phyloP scores from a whole-genome alignment of 2,888 invertebrate species.

The Calameuta idolon region DNA sequence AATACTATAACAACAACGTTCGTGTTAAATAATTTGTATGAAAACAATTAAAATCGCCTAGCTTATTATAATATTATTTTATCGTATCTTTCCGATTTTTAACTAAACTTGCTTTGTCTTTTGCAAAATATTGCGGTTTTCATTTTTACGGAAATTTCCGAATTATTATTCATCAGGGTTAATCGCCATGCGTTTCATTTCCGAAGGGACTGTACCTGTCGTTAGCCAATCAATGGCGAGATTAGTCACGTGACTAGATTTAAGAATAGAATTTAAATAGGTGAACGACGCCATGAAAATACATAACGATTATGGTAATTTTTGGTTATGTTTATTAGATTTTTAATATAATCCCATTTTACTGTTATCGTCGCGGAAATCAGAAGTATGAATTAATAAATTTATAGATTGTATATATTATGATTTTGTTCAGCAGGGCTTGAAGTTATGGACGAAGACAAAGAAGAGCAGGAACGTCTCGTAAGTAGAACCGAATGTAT shows the following conservation, averaged over 20 bases:
- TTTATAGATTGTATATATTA: neutral
- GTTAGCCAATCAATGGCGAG: neutral
- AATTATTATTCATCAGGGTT: neutral
- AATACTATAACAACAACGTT: neutral
- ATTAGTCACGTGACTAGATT: neutral
- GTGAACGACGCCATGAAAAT: neutral
- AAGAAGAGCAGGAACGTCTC: constrained; percentile 1
- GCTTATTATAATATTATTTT: neutral
- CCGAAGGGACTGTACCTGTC: neutral
- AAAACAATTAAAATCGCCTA: neutral
- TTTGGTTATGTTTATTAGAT: neutral
- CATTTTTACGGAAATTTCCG: neutral
- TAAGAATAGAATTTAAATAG: neutral
- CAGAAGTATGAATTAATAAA: neutral
- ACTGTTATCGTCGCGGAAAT: neutral
- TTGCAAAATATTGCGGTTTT: neutral
- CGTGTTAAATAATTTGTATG: neutral
- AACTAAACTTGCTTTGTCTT: neutral
- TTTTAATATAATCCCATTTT: neutral
- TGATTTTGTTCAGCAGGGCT: neutral
- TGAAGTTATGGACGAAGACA: neutral
- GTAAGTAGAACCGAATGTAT: constrained; percentile 1
- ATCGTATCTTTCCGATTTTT: neutral
- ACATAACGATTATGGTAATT: neutral
- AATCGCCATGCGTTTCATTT: neutral